Percentiles rank a stretch among this genome's conserved stretches.
phyloP scores from a whole-genome alignment of 2,888 invertebrate species.

The Pristionchus maxplancki region DNA sequence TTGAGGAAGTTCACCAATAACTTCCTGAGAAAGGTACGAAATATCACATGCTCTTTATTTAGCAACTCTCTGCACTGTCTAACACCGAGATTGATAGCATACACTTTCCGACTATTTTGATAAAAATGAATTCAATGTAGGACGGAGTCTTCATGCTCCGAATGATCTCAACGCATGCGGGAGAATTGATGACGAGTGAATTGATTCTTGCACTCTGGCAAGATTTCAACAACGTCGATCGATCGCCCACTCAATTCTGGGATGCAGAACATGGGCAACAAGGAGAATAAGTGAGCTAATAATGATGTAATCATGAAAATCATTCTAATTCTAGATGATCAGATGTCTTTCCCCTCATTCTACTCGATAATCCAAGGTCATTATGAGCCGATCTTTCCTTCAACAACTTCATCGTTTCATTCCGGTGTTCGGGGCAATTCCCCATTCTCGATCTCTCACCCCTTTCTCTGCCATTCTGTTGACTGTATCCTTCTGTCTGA shows the following conservation, averaged over 20 bases:
- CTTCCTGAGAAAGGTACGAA: constrained; percentile 73
- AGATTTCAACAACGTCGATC: constrained; percentile 78
- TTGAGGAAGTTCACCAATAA: constrained; percentile 77
- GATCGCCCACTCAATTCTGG: constrained; percentile 76
- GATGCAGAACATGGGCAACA: constrained; percentile 73
- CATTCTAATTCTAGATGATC: not conserved
- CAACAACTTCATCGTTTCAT: constrained; percentile 8
- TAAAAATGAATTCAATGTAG: constrained; percentile 13
- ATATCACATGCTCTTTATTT: not conserved
- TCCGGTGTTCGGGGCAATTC: constrained; percentile 15
- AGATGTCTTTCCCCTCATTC: not conserved
- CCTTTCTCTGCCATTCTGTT: constrained; percentile 18
- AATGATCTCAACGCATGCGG: constrained; percentile 78
- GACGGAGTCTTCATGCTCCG: constrained; percentile 78
- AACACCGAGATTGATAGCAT: not conserved
- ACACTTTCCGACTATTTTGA: not conserved
- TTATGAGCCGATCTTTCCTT: constrained; percentile 32
- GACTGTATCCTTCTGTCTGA: constrained; percentile 2
- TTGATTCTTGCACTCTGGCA: constrained; percentile 77
- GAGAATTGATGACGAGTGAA: constrained; percentile 77
- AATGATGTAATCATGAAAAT: not conserved
- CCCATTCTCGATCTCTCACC: not conserved
- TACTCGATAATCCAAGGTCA: not conserved
- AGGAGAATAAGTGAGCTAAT: constrained; percentile 45
- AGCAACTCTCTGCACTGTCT: not conserved